Percentiles rank a stretch among this genome's conserved stretches.
Evolutionary conservation across 2,888 invertebrate species (phyloP).

Genomic region (Coenonympha glycerion): DNA sequence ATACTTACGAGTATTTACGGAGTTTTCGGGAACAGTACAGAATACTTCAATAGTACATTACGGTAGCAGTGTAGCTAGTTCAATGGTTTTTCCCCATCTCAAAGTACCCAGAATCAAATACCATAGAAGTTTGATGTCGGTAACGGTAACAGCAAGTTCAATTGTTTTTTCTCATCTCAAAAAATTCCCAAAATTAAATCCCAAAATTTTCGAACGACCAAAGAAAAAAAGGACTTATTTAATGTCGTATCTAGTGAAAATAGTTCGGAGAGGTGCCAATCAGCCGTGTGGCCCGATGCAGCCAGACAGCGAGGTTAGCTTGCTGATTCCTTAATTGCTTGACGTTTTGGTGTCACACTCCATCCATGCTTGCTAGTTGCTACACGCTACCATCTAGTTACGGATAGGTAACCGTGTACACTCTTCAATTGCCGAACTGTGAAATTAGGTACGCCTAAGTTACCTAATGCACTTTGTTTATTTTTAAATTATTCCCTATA

Average conservation of each 20-base stretch:
- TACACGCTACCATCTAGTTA: conserved; percentile 58
- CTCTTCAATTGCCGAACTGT: conserved; percentile 23
- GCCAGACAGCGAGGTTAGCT: conserved; percentile 72
- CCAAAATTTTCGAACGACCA: neutral
- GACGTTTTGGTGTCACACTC: conserved; percentile 76
- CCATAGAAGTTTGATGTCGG: too few relatives aligned
- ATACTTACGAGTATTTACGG: too few relatives aligned
- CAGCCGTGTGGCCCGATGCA: conserved; percentile 64
- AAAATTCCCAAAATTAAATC: too few relatives aligned
- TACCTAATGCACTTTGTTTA: neutral
- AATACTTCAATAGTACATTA: too few relatives aligned
- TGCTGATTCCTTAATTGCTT: conserved; percentile 76
- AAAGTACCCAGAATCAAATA: too few relatives aligned
- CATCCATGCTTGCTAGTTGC: too few relatives aligned
- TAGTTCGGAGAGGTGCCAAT: conserved; percentile 49
- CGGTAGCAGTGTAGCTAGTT: too few relatives aligned
- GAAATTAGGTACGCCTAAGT: conserved; percentile 1
- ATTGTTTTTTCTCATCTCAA: too few relatives aligned
- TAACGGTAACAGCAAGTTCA: too few relatives aligned
- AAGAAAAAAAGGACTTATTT: neutral
- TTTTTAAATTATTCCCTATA: too few relatives aligned
- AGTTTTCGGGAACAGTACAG: too few relatives aligned
- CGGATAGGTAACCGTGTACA: conserved; percentile 34
- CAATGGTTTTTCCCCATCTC: too few relatives aligned
- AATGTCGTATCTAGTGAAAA: conserved; percentile 30